Evolutionary conservation across 2,113 vertebrate species (phyloP), one percentile per base, ranked within the genome.

Genomic region (Clarias magur): DNA sequence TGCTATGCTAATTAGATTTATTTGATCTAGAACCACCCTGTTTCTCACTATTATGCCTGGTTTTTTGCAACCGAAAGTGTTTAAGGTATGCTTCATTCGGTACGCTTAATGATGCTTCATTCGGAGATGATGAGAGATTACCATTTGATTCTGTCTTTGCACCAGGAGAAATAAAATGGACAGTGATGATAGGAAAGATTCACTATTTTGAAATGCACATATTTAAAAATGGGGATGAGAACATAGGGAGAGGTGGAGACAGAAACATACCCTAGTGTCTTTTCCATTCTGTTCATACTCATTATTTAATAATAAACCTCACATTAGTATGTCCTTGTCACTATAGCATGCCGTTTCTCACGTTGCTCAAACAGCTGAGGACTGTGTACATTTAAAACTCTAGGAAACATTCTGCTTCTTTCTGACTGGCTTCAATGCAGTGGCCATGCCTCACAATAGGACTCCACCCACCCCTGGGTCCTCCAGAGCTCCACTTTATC

Each of bases 351-450:
- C 19, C 42, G 67, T 10, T 83, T 80, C 54, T 56, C 19, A 27
- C 53, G 30, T 83, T 86, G 53, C 34, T 65, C 13, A 48, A 83
- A 78, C 54, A 56, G 63, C 63, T 63, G 21, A 59, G 23, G 73
- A n/a, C 25, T 79, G 34, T 76, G 48, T 86, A 56, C 54, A 59
- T 72, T 80, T 70, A 62, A 86, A 53, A 67, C 60, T 68, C 79
- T 56, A 80, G 48, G 85, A 86, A 79, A 86, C 65, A 27, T 34
- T 67, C 70, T 84, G 54, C 53, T 75, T 38, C 83, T 88, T 83
- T 91, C 48, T 90, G 25, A 56, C n/a, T 73, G 30, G 70, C 88
- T 70, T 91, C 60, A 91, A 90, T 90, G 84, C 87, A 87, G 56
- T n/a, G 23, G 80, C 63, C 67, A 15, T 87, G 60, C 53, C 89